These are phyloP conservation scores for Stigmatopora argus DNA, from an alignment of 2,113 vertebrate species.

Conservation along the genomic window DNA sequence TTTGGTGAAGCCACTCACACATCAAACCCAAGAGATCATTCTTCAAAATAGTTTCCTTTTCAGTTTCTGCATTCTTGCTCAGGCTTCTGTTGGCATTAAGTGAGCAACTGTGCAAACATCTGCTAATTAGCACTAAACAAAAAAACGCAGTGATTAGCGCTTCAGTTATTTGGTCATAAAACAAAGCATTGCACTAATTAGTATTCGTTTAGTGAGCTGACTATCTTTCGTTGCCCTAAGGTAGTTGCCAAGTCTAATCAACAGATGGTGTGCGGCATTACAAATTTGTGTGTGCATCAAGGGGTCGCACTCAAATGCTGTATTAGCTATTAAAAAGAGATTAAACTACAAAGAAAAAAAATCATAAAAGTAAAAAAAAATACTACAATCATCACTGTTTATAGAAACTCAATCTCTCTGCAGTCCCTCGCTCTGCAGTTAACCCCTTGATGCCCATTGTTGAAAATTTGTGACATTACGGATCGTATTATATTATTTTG, in stretches of 20 bases:
- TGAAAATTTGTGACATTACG: too few relatives aligned
- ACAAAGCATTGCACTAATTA: slow-evolving; percentile 9
- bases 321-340: not conserved
- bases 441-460: too few relatives aligned
- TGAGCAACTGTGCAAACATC: slow-evolving; percentile 10
- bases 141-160: not conserved
- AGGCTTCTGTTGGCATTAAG: not conserved
- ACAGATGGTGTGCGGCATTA: slow-evolving; percentile 15
- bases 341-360: not conserved
- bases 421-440: not conserved
- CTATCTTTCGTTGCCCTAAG: slow-evolving; percentile 15
- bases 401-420: too few relatives aligned
- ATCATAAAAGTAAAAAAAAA: not conserved
- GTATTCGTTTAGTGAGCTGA: slow-evolving; percentile 3
- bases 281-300: not conserved
- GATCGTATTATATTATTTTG: not conserved
- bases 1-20: not conserved
- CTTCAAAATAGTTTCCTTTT: not conserved
- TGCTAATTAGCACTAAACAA: slow-evolving; percentile 7
- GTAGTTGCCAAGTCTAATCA: slow-evolving; percentile 22
- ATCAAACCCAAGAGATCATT: not conserved
- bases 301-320: not conserved
- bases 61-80: slow-evolving; percentile 1
- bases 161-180: slow-evolving; percentile 9
- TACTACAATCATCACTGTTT: not conserved